Evolutionary conservation across 2,113 vertebrate genomes (phyloP).

Genomic region (Entomyzon cyanotis): DNA sequence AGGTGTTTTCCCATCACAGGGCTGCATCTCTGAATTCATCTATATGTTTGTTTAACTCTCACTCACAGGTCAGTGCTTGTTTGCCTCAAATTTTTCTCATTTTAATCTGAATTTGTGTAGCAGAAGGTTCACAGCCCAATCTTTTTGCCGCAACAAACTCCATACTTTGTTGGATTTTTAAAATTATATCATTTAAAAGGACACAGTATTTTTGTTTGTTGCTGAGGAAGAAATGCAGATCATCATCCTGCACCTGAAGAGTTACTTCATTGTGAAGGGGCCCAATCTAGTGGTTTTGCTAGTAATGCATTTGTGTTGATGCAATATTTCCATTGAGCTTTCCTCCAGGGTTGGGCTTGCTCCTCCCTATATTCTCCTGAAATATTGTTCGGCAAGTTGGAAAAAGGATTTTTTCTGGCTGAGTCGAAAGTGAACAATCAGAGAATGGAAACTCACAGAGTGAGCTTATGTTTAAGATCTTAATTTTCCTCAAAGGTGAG

Average conservation of each 20-base stretch:
- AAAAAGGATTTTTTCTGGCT: not conserved
- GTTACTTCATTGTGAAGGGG: not conserved
- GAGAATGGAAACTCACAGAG: not conserved
- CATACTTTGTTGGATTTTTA: not conserved
- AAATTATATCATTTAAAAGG: not conserved
- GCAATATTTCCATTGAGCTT: not conserved
- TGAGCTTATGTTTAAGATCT: not conserved
- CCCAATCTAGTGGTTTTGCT: not conserved
- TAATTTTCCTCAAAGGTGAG: not conserved
- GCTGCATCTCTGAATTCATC: not conserved
- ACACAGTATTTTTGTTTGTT: not conserved
- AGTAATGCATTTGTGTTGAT: fast-evolving
- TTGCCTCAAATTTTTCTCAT: not conserved
- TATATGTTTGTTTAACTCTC: conserved; percentile 1
- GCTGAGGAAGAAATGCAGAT: not conserved
- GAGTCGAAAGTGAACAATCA: not conserved
- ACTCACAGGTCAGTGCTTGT: conserved; percentile 14
- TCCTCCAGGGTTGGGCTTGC: not conserved
- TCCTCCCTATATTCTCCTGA: not conserved
- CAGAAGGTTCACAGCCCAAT: not conserved
- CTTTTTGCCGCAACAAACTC: not conserved
- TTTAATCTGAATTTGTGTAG: not conserved
- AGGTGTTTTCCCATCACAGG: not conserved
- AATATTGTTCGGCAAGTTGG: not conserved
- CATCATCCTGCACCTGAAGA: not conserved